Conservation (phyloP, 1,140 invertebrate species). For the Vanessa atalanta region DNA sequence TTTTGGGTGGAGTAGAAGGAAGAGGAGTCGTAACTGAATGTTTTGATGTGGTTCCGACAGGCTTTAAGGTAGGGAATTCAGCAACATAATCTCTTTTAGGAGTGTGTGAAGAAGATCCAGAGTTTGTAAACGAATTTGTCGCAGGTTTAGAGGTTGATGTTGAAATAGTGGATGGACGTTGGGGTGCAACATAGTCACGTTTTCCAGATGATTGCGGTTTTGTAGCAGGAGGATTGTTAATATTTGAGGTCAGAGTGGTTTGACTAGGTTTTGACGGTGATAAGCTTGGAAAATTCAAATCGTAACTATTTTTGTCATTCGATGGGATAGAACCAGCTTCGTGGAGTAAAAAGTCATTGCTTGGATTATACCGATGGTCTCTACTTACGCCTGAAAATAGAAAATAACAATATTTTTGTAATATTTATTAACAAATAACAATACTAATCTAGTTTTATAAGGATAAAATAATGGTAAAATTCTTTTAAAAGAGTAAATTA, state of each 20-base stretch:
- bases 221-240: constrained; percentile 29
- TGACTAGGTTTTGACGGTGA: constrained; percentile 40
- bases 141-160: constrained; percentile 24
- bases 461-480: too few relatives aligned
- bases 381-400: constrained; percentile 50
- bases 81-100: constrained; percentile 55
- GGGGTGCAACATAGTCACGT: constrained; percentile 59
- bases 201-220: constrained; percentile 47
- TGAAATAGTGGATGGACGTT: constrained; percentile 32
- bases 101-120: constrained; percentile 18
- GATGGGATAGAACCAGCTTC: constrained; percentile 52
- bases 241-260: constrained; percentile 35
- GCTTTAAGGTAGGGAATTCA: constrained; percentile 48
- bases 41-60: constrained; percentile 27
- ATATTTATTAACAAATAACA: background rate
- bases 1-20: constrained; percentile 36
- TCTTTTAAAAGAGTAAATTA: too few relatives aligned
- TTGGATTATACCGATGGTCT: constrained; percentile 55
- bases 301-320: constrained; percentile 51
- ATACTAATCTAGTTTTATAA: too few relatives aligned
- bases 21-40: constrained; percentile 4
- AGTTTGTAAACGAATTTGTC: constrained; percentile 9
- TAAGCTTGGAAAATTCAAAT: constrained; percentile 54
- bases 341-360: constrained; percentile 67
- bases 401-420: background rate